These are phyloP conservation scores for Drosophila engyochracea DNA, from an alignment of 2,888 invertebrate species.

Conservation along the genomic window DNA sequence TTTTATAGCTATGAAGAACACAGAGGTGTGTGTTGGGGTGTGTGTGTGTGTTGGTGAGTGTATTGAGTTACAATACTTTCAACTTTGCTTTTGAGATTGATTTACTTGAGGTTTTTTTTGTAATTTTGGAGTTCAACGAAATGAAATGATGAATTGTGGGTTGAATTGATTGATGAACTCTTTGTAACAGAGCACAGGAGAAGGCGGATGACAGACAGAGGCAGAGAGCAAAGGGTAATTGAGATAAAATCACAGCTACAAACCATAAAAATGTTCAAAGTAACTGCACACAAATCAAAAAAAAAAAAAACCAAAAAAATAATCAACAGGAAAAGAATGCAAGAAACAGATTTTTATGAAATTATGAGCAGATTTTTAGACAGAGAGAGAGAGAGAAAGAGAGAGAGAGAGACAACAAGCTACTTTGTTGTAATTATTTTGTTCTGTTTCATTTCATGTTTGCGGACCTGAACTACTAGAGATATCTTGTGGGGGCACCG, in stretches of 20 bases:
- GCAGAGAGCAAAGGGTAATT: constrained; percentile 39
- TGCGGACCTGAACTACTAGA: constrained; percentile 86
- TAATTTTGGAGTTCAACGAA: constrained; percentile 49
- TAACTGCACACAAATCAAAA: constrained; percentile 38
- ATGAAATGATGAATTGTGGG: constrained; percentile 57
- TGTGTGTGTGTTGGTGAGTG: constrained; percentile 16
- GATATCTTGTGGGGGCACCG: constrained; percentile 86
- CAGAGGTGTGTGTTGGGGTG: constrained; percentile 8
- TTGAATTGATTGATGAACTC: constrained; percentile 35
- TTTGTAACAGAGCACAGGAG: constrained; percentile 10
- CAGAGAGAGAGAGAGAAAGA: constrained; percentile 31
- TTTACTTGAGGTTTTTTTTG: constrained; percentile 42
- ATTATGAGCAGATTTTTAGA: constrained; percentile 43
- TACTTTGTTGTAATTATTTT: constrained; percentile 61
- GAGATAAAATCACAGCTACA: constrained; percentile 46
- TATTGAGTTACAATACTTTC: constrained; percentile 58
- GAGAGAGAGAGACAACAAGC: constrained; percentile 60
- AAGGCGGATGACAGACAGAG: constrained; percentile 17
- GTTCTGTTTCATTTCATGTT: constrained; percentile 46
- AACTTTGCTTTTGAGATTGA: constrained; percentile 57
- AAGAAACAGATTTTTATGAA: constrained; percentile 49
- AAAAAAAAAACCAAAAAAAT: constrained; percentile 12
- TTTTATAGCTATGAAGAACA: constrained; percentile 11
- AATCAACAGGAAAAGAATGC: constrained; percentile 18
- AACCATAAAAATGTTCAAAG: constrained; percentile 62